Percentiles rank a stretch among this genome's conserved stretches.
Conservation (phyloP, 2,888 invertebrate genomes). For the Baronia brevicornis region DNA sequence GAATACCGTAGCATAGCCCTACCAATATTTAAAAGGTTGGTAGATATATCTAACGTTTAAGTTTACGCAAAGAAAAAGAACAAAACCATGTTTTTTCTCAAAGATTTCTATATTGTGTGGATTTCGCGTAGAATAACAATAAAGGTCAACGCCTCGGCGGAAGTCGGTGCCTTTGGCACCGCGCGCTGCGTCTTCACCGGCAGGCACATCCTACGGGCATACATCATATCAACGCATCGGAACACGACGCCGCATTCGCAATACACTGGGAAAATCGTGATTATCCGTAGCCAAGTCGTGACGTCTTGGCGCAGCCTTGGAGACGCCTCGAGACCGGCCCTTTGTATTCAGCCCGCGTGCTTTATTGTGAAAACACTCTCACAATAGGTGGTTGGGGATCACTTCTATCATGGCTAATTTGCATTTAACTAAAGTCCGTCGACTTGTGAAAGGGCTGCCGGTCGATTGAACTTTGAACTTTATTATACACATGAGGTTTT, state of each 20-base stretch:
- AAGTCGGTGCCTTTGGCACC: slow-evolving; percentile 60
- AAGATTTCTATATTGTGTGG: slow-evolving; percentile 5
- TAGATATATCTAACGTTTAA: no score
- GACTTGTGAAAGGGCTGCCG: no score
- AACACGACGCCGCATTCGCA: slow-evolving; percentile 37
- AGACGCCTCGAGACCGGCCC: slow-evolving; percentile 34
- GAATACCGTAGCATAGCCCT: no score
- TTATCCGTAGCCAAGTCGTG: slow-evolving; percentile 30
- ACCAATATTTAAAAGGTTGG: no score
- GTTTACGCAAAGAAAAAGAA: neutral
- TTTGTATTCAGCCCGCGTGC: slow-evolving; percentile 27
- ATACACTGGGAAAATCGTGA: slow-evolving; percentile 41
- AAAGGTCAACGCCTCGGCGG: slow-evolving; percentile 33
- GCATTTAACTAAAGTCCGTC: no score
- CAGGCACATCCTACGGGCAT: slow-evolving; percentile 28
- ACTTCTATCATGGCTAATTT: slow-evolving; percentile 7
- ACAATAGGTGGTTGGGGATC: slow-evolving; percentile 10
- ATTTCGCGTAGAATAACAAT: slow-evolving; percentile 28
- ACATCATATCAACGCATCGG: slow-evolving; percentile 31
- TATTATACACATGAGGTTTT: no score
- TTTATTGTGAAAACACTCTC: slow-evolving; percentile 12
- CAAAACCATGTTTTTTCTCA: neutral
- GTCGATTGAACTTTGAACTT: no score
- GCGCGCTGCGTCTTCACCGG: slow-evolving; percentile 14
- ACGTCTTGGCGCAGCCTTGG: slow-evolving; percentile 53